Percentiles rank a stretch among this genome's conserved stretches.
These are phyloP conservation scores for Melieria picta DNA, from an alignment of 2,888 invertebrate genomes.

Conservation along the genomic window DNA sequence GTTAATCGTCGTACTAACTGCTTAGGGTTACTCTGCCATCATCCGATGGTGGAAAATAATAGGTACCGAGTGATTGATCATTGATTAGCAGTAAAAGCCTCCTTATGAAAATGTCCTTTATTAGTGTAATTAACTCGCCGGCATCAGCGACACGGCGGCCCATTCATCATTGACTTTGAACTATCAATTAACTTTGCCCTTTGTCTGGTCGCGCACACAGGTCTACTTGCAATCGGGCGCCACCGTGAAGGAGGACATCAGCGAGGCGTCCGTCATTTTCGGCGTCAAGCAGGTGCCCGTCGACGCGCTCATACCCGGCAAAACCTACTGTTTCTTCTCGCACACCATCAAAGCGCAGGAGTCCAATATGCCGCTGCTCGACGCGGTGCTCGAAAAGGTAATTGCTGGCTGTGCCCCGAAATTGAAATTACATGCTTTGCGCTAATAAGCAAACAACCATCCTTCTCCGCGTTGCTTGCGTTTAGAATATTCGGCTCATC, in stretches of 20 bases:
- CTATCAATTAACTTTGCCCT: too few relatives aligned
- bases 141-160: too few relatives aligned
- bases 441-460: not conserved
- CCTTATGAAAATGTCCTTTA: too few relatives aligned
- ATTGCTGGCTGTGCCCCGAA: not conserved
- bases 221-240: slow-evolving; percentile 94
- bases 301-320: slow-evolving; percentile 91
- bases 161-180: too few relatives aligned
- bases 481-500: slow-evolving; percentile 86
- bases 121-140: too few relatives aligned
- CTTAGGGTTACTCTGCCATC: too few relatives aligned
- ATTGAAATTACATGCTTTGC: too few relatives aligned
- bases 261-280: slow-evolving; percentile 94
- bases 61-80: too few relatives aligned
- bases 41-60: too few relatives aligned
- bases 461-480: slow-evolving; percentile 3
- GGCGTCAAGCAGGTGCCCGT: slow-evolving; percentile 91
- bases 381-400: slow-evolving; percentile 90
- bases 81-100: too few relatives aligned
- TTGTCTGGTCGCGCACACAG: slow-evolving; percentile 66
- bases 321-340: slow-evolving; percentile 98
- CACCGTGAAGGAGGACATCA: slow-evolving; percentile 93
- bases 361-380: slow-evolving; percentile 95
- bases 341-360: slow-evolving; percentile 99
- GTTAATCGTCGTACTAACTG: too few relatives aligned